phyloP scores from a whole-genome alignment of 2,113 vertebrate species.

The Smithornis capensis region DNA sequence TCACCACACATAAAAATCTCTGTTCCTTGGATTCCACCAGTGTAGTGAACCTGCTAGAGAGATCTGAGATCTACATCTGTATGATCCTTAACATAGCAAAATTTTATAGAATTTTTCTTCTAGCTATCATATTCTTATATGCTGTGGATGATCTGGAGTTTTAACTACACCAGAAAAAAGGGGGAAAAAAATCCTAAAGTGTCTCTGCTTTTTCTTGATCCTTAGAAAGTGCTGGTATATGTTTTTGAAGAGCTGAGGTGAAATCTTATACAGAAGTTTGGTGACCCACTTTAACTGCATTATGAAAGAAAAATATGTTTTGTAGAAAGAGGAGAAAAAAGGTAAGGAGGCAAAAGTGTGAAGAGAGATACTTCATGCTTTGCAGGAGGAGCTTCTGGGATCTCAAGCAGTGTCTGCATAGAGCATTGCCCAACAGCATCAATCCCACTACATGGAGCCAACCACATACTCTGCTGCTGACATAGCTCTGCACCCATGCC shows the following conservation, averaged over 20 bases:
- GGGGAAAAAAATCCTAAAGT: neutral
- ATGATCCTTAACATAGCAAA: neutral
- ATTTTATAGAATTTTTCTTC: neutral
- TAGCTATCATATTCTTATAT: neutral
- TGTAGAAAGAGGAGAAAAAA: rapidly evolving
- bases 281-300: neutral
- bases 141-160: neutral
- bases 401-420: neutral
- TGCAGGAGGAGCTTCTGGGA: neutral
- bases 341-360: neutral
- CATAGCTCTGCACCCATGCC: neutral
- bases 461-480: neutral
- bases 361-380: neutral
- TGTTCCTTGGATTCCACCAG: neutral
- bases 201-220: neutral
- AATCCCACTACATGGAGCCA: neutral
- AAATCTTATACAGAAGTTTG: neutral
- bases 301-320: neutral
- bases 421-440: neutral
- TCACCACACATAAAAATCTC: neutral
- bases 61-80: neutral
- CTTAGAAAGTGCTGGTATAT: neutral
- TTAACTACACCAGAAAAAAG: neutral
- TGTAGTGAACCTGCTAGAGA: neutral
- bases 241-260: neutral